Base-by-base conservation (phyloP, 2,113 vertebrate genomes). In the Chloropsis hardwickii region DNA sequence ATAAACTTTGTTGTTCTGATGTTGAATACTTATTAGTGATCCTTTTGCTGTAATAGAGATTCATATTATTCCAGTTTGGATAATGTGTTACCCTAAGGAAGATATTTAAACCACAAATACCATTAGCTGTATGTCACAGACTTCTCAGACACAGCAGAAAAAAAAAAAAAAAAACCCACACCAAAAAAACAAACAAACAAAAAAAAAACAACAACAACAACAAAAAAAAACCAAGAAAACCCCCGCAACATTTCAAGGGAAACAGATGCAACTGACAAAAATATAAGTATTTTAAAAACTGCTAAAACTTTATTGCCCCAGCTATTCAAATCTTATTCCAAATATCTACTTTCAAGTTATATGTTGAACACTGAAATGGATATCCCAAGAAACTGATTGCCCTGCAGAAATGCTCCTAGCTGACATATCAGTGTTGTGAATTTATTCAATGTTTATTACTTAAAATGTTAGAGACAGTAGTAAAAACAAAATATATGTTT, bases 191-290 rank as follows among this genome's bases (percentile, higher is more conserved):
- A n/a, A n/a, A n/a, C n/a, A 42, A 42, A 13, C 42, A 42, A 42
- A 42, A 20, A 45, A 45, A 39, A 35, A 10, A 3, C 44, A 20
- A n/a, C n/a, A n/a, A n/a, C n/a, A n/a, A n/a, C n/a, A 45, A 45
- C 19, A 39, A n/a, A 3, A 2, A 6, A 50, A 58, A 62, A 6
- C 14, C 24, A 57, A 57, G 3, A 24, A 40, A 15, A 5, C 0
- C 2, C 12, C 7, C 19, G 7, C 24, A 48, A 15, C 0, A 19
- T 73, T 74, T 73, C 31, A 65, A 69, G 22, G 14, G 12, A 89
- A 89, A 89, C 5, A 56, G 20, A 88, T 64, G 21, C 2, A 73
- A 35, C 12, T 56, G 19, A 57, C 20, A 61, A 71, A 53, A 91
- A 57, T 16, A 35, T 14, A 84, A 70, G 66, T 58, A 82, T 58